phyloP scores from a whole-genome alignment of 2,888 invertebrate genomes.

The Colletes collaris region DNA sequence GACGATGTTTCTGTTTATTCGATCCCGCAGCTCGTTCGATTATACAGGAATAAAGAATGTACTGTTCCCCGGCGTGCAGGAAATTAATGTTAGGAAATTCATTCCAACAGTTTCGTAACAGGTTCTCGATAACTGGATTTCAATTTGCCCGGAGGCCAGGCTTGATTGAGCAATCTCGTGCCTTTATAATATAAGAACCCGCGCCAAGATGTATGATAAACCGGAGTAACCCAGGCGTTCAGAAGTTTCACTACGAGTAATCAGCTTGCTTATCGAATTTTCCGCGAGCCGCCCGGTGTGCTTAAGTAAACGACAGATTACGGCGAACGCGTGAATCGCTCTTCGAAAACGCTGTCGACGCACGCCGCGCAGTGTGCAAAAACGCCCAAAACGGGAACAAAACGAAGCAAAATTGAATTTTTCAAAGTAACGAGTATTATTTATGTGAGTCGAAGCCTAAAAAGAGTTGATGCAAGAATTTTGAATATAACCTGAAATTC shows the following conservation, averaged over 20 bases:
- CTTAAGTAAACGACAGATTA: slow-evolving; percentile 31
- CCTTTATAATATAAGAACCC: slow-evolving; percentile 55
- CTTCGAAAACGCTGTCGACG: background rate
- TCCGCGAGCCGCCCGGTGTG: background rate
- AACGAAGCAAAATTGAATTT: no score
- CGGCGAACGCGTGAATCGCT: background rate
- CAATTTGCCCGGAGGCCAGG: slow-evolving; percentile 58
- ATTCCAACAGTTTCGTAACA: slow-evolving; percentile 62
- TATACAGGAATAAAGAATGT: slow-evolving; percentile 53
- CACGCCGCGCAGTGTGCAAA: no score
- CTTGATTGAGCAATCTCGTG: slow-evolving; percentile 67
- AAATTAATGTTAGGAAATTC: slow-evolving; percentile 66
- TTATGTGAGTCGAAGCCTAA: no score
- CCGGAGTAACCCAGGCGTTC: slow-evolving; percentile 40
- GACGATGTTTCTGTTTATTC: background rate
- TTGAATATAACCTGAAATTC: no score
- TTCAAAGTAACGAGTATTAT: no score
- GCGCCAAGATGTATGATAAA: slow-evolving; percentile 63
- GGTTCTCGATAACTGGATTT: slow-evolving; percentile 65
- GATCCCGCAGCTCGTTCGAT: slow-evolving; percentile 12
- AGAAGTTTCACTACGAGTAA: slow-evolving; percentile 43
- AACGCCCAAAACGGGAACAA: no score
- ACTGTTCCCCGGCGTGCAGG: slow-evolving; percentile 10
- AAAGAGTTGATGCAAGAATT: no score
- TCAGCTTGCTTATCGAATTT: slow-evolving; percentile 54